phyloP scores from a whole-genome alignment of 2,113 vertebrate species.

The Solea senegalensis region DNA sequence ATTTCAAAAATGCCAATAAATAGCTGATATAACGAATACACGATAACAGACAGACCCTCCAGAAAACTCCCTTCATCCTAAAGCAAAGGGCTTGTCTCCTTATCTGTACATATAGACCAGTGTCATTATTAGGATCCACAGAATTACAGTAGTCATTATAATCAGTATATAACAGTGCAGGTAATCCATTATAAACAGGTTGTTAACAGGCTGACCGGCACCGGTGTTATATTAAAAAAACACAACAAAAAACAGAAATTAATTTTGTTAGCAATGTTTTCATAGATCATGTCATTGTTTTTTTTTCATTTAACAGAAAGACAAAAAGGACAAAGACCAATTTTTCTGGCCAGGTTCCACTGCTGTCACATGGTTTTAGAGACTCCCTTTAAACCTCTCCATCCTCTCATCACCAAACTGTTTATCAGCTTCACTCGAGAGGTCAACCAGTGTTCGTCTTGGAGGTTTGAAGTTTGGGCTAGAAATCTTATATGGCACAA shows the following conservation, averaged over 20 bases:
- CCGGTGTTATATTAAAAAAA: slow-evolving; percentile 64
- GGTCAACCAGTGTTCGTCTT: too few species aligned
- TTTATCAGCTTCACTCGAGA: neutral
- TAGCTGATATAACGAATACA: slow-evolving; percentile 33
- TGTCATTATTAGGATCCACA: slow-evolving; percentile 67
- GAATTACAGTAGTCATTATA: slow-evolving; percentile 66
- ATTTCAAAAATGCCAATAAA: slow-evolving; percentile 15
- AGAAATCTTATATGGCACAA: too few species aligned
- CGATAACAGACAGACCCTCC: slow-evolving; percentile 72
- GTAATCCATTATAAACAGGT: slow-evolving; percentile 71
- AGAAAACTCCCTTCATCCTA: slow-evolving; percentile 60
- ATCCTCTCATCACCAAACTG: slow-evolving; percentile 16
- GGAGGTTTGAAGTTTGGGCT: too few species aligned
- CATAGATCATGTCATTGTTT: slow-evolving; percentile 56
- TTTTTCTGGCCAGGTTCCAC: slow-evolving; percentile 48
- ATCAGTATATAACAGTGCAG: slow-evolving; percentile 67
- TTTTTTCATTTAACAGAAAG: slow-evolving; percentile 68
- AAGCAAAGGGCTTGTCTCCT: slow-evolving; percentile 59
- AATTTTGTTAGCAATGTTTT: slow-evolving; percentile 57
- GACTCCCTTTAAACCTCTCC: slow-evolving; percentile 19
- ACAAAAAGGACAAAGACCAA: slow-evolving; percentile 60
- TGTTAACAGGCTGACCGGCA: slow-evolving; percentile 79
- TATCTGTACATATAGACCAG: slow-evolving; percentile 69
- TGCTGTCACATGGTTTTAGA: slow-evolving; percentile 54
- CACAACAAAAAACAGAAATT: slow-evolving; percentile 7